Conservation (phyloP, 2,888 invertebrate species). For the Agriotes lineatus region DNA sequence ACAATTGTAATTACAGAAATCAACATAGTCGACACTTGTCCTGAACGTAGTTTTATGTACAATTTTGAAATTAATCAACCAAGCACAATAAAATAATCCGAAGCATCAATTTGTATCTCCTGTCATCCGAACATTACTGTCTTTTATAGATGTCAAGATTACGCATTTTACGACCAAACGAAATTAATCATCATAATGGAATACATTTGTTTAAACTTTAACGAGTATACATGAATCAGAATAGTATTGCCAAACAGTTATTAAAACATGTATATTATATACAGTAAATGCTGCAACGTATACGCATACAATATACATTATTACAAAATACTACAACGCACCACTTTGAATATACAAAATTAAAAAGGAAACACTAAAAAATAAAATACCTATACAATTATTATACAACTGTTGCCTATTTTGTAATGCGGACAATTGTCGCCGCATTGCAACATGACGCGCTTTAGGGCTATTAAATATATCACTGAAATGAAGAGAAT, state of each 20-base stretch:
- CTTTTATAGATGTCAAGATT: too few species aligned
- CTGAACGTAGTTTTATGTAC: conserved; percentile 8
- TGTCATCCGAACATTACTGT: too few species aligned
- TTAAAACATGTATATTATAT: conserved; percentile 57
- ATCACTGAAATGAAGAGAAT: conserved; percentile 35
- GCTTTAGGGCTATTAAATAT: conserved; percentile 36
- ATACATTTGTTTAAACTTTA: conserved; percentile 27
- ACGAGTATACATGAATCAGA: conserved; percentile 47
- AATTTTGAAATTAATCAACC: neutral
- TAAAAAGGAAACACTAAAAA: conserved; percentile 47
- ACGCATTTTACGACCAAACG: neutral
- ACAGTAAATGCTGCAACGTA: conserved; percentile 57
- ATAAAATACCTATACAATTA: conserved; percentile 48
- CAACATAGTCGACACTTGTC: conserved; percentile 18
- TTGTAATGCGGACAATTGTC: conserved; percentile 28
- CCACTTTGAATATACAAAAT: conserved; percentile 57
- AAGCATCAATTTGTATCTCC: neutral
- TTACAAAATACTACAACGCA: conserved; percentile 62
- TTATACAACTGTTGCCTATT: conserved; percentile 44
- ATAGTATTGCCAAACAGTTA: conserved; percentile 56
- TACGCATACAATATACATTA: conserved; percentile 59
- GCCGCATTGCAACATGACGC: conserved; percentile 21
- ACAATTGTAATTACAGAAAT: conserved; percentile 17
- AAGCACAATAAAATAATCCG: neutral
- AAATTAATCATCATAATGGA: neutral